Evolutionary conservation across 2,113 vertebrate genomes (phyloP), one percentile per base, ranked within the genome.

Genomic region (Grammomys dolichurus): DNA sequence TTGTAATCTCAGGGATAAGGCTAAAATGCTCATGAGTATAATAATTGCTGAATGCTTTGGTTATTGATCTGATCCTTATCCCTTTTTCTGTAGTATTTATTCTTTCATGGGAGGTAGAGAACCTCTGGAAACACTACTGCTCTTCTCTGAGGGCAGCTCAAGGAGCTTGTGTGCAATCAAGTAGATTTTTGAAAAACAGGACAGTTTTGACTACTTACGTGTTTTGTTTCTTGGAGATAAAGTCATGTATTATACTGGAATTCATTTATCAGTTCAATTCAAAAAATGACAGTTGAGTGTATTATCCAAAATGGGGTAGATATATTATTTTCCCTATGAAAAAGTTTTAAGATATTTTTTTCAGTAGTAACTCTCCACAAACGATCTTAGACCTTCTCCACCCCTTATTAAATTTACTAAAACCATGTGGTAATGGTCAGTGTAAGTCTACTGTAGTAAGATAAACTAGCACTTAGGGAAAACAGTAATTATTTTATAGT

Each of bases 181-280:
- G 19, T 73, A 87, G 46, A 67, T 51, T 96, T 36, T 56, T 96
- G 73, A 16, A 87, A 89, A 89, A 46, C 22, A 93, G n/a, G 60
- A 94, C 19, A 77, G 20, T 90, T 76, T 60, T 89, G 14, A 72
- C 58, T 92, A 94, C 9, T 31, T 89, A 75, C 82, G 5, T 36
- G 72, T 54, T 93, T 72, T 87, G 56, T 70, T 92, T 48, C 11
- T 81, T 95, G 58, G 46, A 31, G 26, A 28, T 22, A 96, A 65
- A 93, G 92, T 33, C 89, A 13, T 90, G 63, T 31, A 84, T 36
- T 93, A 7, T 72, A 58, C 76, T 70, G 56, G 73, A 51, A 89
- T 89, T 93, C 7, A 77, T 43, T 93, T 86, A 36, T 60, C 9
- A 90, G 20, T 94, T 95, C 11, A 93, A 31, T 84, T 20, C 28